These are phyloP conservation scores for Lepeophtheirus salmonis DNA, from an alignment of 1,140 invertebrate genomes.

Conservation along the genomic window DNA sequence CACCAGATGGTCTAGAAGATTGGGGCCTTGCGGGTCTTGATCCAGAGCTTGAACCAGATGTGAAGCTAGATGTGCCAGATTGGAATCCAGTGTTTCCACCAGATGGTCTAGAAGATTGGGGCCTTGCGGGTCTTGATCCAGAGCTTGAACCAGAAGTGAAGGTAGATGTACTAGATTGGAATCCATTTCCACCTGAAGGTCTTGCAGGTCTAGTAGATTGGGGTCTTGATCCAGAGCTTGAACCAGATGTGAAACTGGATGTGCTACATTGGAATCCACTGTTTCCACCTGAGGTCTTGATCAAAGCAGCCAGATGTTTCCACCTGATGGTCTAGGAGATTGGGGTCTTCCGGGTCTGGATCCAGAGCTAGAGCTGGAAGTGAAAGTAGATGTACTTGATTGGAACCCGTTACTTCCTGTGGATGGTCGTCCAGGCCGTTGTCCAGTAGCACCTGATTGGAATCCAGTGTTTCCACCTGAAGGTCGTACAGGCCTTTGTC, in stretches of 20 bases:
- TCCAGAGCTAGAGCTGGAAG: no score
- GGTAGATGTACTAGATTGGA: not conserved
- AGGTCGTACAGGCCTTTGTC: no score
- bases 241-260: not conserved
- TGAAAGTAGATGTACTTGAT: no score
- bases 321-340: not conserved
- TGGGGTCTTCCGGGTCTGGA: no score
- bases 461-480: no score
- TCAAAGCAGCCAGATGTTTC: no score
- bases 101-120: not conserved
- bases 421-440: no score
- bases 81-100: not conserved
- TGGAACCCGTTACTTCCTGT: no score
- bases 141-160: not conserved
- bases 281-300: no score
- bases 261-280: no score
- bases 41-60: not conserved
- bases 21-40: not conserved
- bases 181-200: not conserved
- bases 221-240: not conserved
- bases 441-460: no score
- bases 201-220: not conserved
- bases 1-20: not conserved
- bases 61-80: not conserved
- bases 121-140: not conserved